phyloP scores from a whole-genome alignment of 2,888 invertebrate genomes.

The Diarsia brunnea region DNA sequence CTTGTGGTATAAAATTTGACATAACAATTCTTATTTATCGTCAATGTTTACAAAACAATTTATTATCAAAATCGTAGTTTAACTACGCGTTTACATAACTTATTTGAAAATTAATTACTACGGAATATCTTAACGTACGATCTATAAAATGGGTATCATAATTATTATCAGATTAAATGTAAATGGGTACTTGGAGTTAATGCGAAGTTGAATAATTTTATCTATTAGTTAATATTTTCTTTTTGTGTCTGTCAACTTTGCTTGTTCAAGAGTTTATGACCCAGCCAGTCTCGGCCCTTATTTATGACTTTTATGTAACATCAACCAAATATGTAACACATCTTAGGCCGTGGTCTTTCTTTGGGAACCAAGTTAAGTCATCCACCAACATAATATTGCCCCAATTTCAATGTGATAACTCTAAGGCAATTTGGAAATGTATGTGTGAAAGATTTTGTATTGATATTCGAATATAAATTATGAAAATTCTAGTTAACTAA shows the following conservation, averaged over 20 bases:
- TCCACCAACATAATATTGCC: slow-evolving; percentile 15
- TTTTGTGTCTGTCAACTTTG: not conserved
- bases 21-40: slow-evolving; percentile 37
- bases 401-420: slow-evolving; percentile 31
- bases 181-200: slow-evolving; percentile 12
- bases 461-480: slow-evolving; percentile 17
- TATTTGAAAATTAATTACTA: slow-evolving; percentile 9
- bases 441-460: slow-evolving; percentile 19
- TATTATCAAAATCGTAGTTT: slow-evolving; percentile 53
- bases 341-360: no score
- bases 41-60: slow-evolving; percentile 35
- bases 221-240: slow-evolving; percentile 4
- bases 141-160: slow-evolving; percentile 7
- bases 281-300: not conserved
- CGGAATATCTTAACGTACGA: slow-evolving; percentile 12
- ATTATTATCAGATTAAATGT: slow-evolving; percentile 13
- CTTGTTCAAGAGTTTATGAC: not conserved
- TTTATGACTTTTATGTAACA: not conserved
- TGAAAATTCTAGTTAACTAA: slow-evolving; percentile 4
- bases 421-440: no score
- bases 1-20: slow-evolving; percentile 5
- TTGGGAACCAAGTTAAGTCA: not conserved
- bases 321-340: not conserved
- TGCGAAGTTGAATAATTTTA: slow-evolving; percentile 13
- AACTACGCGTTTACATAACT: slow-evolving; percentile 48